A percentile compares a stretch with the other conserved stretches of the same genome.
These are phyloP conservation scores for Notechis scutatus DNA, from an alignment of 2,113 vertebrate species.

Conservation along the genomic window DNA sequence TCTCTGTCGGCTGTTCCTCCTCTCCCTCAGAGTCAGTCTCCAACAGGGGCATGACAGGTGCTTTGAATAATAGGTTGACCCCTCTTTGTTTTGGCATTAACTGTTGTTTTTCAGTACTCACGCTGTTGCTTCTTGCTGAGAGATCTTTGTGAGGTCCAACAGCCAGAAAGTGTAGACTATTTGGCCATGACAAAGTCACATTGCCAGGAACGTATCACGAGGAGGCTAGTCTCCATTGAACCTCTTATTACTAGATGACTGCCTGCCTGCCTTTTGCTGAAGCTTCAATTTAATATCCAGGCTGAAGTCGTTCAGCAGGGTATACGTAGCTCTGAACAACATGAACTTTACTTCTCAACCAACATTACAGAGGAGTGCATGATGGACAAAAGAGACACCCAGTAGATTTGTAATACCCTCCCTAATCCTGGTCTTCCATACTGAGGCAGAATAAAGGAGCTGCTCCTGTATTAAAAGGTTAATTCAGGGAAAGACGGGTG, in stretches of 20 bases:
- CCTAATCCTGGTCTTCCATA: not conserved
- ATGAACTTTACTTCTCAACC: not conserved
- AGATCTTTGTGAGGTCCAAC: not conserved
- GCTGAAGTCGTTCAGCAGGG: not conserved
- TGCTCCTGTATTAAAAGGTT: constrained; percentile 4
- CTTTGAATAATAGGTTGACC: not conserved
- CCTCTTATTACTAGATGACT: not conserved
- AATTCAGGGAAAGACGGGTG: not conserved
- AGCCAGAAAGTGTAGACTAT: not conserved
- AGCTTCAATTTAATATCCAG: not conserved
- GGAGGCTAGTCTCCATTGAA: not conserved
- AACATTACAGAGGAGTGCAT: not conserved
- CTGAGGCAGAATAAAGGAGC: constrained; percentile 10
- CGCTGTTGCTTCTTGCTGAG: not conserved
- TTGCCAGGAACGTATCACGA: not conserved
- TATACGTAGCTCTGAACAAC: not conserved
- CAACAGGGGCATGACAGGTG: not conserved
- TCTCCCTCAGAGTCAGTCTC: too few relatives aligned
- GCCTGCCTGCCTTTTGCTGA: constrained; percentile 26
- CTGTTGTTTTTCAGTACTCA: not conserved
- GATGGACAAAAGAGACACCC: not conserved
- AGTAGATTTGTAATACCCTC: not conserved
- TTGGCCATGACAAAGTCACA: not conserved
- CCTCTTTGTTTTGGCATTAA: not conserved
- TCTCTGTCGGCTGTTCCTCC: too few relatives aligned